Base-by-base conservation (phyloP, 1,140 invertebrate genomes). In the Zaprionus lachaisei region DNA sequence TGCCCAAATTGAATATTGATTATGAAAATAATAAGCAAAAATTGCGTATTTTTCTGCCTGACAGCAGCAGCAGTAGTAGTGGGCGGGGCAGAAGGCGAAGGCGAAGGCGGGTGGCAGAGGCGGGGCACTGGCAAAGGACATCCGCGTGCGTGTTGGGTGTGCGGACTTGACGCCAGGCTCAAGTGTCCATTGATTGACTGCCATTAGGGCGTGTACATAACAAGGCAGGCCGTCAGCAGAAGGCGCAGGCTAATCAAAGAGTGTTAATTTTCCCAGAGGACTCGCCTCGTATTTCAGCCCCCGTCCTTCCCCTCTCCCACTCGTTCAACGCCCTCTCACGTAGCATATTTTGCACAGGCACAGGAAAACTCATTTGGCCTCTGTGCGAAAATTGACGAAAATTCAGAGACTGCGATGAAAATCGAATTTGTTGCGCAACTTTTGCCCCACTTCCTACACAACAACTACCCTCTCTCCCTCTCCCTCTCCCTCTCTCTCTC, bases 21-120 rank as follows among this genome's bases (percentile, higher is more conserved):
- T 89, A 89, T 89, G 85, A 89, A 89, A 90, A 89, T 89, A 89
- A 89, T 89, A 89, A 90, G 84, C 84, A 84, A 90, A 84, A 89
- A 89, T 90, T 89, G 84, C 81, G 85, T 89, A 89, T 90, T 85
- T 87, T 86, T 83, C 67, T 77, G 84, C 83, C 78, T 87, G 84
- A 83, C 83, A 89, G 79, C 80, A 72, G 61, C 67, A 78, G 60
- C 62, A 67, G 26, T 14, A 71, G 26, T 55, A 28, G 47, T 54
- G 20, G 47, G 49, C 24, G 44, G 22, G 5, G 17, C 5, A 24
- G 38, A 22, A 28, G 6, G 1, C 26, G 6, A 6, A 28, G 26
- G 26, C 6, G 26, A 2, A 1, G 31, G 31, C 31, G 7, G 7
- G 20, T 20, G 20, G 20, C 20, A 1, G 15, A 20, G 4, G 20